Conservation (phyloP, 2,888 invertebrate genomes). For the Arenicola marina region DNA sequence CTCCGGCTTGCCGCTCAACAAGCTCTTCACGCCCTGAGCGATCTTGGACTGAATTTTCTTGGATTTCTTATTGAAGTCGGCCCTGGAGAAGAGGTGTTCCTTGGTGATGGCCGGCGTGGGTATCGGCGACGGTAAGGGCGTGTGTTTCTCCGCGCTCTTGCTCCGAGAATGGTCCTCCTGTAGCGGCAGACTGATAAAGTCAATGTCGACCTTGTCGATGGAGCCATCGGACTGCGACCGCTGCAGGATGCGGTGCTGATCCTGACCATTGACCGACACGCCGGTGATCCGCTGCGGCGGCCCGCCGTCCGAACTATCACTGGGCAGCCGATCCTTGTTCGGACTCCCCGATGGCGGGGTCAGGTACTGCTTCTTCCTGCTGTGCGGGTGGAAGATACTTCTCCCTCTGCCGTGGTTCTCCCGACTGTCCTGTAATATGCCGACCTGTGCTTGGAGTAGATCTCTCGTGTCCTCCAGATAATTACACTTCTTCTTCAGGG, state of each 20-base stretch:
- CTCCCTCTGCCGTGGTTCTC: neutral
- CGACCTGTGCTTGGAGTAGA: slow-evolving; percentile 60
- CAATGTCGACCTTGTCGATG: slow-evolving; percentile 63
- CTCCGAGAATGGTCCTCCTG: slow-evolving; percentile 6
- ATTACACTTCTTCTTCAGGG: slow-evolving; percentile 71
- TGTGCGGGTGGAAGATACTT: neutral
- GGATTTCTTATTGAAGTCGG: slow-evolving; percentile 11
- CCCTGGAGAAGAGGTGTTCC: slow-evolving; percentile 61
- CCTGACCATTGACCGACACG: slow-evolving; percentile 56
- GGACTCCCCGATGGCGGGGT: slow-evolving; percentile 1
- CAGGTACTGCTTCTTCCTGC: neutral
- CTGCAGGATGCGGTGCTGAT: slow-evolving; percentile 51
- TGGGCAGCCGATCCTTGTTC: slow-evolving; percentile 1
- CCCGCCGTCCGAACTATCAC: slow-evolving; percentile 25
- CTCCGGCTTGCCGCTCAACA: slow-evolving; percentile 66
- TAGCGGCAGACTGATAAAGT: neutral
- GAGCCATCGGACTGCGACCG: slow-evolving; percentile 73
- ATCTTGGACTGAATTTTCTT: slow-evolving; percentile 73
- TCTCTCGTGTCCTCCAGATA: slow-evolving; percentile 76
- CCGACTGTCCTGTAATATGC: slow-evolving; percentile 5
- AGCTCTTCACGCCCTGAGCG: slow-evolving; percentile 82
- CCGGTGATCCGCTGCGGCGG: slow-evolving; percentile 62
- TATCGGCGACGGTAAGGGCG: neutral
- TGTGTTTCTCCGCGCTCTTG: neutral
- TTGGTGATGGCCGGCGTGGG: slow-evolving; percentile 38